Evolutionary conservation across 2,888 invertebrate species (phyloP), one percentile per base, ranked within the genome.

Genomic region (Hyles lineata): DNA sequence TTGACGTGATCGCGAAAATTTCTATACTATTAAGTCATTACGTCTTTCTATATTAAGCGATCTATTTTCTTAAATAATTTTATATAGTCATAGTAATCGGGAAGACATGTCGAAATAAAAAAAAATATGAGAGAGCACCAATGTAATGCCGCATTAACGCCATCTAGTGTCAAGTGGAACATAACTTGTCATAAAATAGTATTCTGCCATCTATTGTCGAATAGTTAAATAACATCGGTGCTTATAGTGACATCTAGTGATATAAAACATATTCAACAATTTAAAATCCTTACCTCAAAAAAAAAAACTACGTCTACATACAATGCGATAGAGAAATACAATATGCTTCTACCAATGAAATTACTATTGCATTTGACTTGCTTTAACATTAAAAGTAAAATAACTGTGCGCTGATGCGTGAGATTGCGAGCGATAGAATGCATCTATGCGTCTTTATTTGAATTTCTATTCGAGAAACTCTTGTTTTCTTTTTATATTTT

Each of bases 151-250:
- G 17, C 29, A 0, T 32, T n/a, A n/a, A n/a, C n/a, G 62, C 29
- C 62, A 62, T 35, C 62, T 62, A 62, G 19, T 2, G 62, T 0
- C 32, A 1, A 35, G n/a, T 62, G n/a, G 7, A 8, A 29, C 29
- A 43, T 11, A 43, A 15, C 15, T 11, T 43, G 4, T 70, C 29
- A 29, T 55, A 29, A 21, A 58, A 17, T 25, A 19, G 11, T 11
- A 8, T 55, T 23, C 23, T 32, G 80, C 19, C 80, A 79, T 79
- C 82, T 83, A 75, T 72, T 35, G 73, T 29, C 52, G 73, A 76
- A 73, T 79, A 80, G 79, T 25, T 32, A 23, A 72, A 77, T 25
- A n/a, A 43, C n/a, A 32, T 8, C 32, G 5, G 23, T 19, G n/a
- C 3, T 15, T 15, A 60, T 19, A 50, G 50, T 21, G 62, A 29